A percentile compares a stretch with the other conserved stretches of the same genome.
Evolutionary conservation across 2,797 vertebrate genomes (phyloP).

Genomic region (Tarsius wallacei): DNA sequence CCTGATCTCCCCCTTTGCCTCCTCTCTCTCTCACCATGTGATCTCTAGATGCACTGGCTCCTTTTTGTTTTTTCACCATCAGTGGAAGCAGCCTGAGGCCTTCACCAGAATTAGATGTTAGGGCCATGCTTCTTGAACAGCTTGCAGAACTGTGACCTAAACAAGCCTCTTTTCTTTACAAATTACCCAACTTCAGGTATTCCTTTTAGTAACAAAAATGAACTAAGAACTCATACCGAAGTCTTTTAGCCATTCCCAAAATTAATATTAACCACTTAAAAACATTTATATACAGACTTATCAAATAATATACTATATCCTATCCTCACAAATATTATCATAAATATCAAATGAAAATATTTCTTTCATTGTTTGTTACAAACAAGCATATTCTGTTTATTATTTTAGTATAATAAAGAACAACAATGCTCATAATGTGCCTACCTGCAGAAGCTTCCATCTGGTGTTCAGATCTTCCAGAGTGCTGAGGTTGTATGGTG

Average conservation of each 20-base stretch:
- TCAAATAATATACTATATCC: slow-evolving; percentile 1
- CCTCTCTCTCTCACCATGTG: neutral
- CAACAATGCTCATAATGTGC: neutral
- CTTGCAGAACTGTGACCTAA: neutral
- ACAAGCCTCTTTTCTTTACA: neutral
- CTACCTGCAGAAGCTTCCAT: slow-evolving; percentile 98
- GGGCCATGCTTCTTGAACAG: neutral
- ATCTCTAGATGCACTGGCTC: neutral
- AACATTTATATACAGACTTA: neutral
- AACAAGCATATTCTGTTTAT: neutral
- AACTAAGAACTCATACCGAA: neutral
- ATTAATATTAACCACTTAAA: slow-evolving; percentile 19
- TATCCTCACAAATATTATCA: neutral
- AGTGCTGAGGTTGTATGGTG: slow-evolving; percentile 94
- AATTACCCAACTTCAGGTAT: neutral
- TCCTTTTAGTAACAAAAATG: neutral
- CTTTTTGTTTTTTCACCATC: neutral
- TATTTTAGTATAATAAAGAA: neutral
- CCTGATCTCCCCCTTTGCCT: neutral
- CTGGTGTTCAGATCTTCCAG: slow-evolving; percentile 96
- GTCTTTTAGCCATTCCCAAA: slow-evolving; percentile 4
- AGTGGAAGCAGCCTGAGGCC: neutral
- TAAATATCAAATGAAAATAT: slow-evolving; percentile 35
- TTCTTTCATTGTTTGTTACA: neutral
- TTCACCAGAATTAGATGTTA: neutral